These are phyloP conservation scores for Phenacoccus solenopsis DNA, from an alignment of 1,140 invertebrate species.

Conservation along the genomic window DNA sequence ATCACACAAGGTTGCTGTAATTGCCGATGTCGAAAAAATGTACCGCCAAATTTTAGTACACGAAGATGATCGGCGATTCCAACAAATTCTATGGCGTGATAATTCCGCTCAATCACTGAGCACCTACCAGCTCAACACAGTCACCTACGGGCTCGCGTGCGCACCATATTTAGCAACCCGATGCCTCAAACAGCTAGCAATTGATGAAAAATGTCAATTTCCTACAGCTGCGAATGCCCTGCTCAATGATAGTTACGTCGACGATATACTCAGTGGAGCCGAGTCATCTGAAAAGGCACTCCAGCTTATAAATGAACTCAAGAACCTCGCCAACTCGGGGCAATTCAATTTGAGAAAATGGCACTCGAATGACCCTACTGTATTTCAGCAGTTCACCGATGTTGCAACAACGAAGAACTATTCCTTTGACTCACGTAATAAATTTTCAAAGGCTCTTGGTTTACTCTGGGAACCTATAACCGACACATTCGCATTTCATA, in stretches of 20 bases:
- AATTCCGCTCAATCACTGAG: conserved; percentile 21
- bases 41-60: conserved; percentile 30
- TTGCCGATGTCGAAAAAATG: conserved; percentile 34
- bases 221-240: conserved; percentile 28
- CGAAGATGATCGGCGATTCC: conserved; percentile 26
- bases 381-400: not conserved
- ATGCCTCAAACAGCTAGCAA: conserved; percentile 28
- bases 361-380: conserved; percentile 21
- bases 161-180: conserved; percentile 26
- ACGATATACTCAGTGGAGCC: conserved; percentile 31
- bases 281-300: conserved; percentile 25
- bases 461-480: not conserved
- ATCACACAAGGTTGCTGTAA: conserved; percentile 23
- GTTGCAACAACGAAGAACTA: not conserved
- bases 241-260: conserved; percentile 31
- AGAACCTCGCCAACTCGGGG: conserved; percentile 21
- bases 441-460: not conserved
- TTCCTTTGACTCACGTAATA: not conserved
- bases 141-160: conserved; percentile 24
- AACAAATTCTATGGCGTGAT: conserved; percentile 33
- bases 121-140: conserved; percentile 23
- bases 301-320: conserved; percentile 26
- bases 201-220: conserved; percentile 27
- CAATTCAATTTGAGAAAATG: conserved; percentile 28
- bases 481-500: not conserved